Base-by-base conservation (phyloP, 2,888 invertebrate species). In the Arrhopalites spinosus region DNA sequence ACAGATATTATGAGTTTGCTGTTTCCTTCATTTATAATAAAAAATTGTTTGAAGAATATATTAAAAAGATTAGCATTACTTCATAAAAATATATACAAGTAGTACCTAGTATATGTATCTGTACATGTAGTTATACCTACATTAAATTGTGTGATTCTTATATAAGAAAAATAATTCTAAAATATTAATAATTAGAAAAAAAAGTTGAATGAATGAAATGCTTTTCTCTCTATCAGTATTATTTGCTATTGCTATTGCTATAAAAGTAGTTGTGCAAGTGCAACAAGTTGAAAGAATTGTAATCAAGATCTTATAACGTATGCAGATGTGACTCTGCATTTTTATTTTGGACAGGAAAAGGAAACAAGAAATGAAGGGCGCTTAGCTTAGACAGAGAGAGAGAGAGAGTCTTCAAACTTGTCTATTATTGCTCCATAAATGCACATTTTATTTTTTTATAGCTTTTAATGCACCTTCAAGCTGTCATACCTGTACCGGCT, bases 301-400 rank as follows among this genome's bases (percentile, higher is more conserved):
- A 59, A 59, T 25, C 59, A 23, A 45, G 66, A 66, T 20, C 30
- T 43, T 45, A 66, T 66, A 66, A 59, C 53, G 53, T 59, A 70
- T 70, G 53, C 70, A 56, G 70, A 29, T 56, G 56, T 29, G 30
- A n/a, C 29, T 53, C 30, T 47, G 30, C 56, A 70, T 70, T 56
- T 56, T 56, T 70, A 70, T 70, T 47, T 70, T 59, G 17, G 70
- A 59, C 70, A 53, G 70, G 70, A 70, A 70, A 70, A 70, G 70
- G 70, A 70, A 70, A 70, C 53, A 47, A 20, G 70, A 59, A 56
- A 23, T 29, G 36, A 36, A 30, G 66, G 36, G 36, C 36, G 36
- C 36, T 36, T 36, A 36, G 11, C 36, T 36, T n/a, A n/a, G n/a
- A n/a, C n/a, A n/a, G n/a, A n/a, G n/a, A n/a, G n/a, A 36, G 11